phyloP scores from a whole-genome alignment of 2,113 vertebrate species.

The Pionites leucogaster region DNA sequence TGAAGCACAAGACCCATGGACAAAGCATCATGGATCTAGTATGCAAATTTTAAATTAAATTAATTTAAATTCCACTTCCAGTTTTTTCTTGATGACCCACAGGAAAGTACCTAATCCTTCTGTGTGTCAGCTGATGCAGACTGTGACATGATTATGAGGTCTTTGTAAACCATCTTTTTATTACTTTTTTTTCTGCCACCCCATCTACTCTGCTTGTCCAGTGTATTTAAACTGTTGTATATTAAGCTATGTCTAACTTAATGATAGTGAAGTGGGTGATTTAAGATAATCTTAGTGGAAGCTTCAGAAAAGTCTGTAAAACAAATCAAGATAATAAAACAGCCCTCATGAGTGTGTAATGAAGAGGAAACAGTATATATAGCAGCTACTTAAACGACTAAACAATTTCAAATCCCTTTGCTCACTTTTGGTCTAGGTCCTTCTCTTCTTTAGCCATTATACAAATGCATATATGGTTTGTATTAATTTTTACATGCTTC shows the following conservation, averaged over 20 bases:
- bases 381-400: neutral
- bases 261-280: neutral
- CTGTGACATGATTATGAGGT: neutral
- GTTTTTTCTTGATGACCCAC: neutral
- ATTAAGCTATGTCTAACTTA: neutral
- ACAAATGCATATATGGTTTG: neutral
- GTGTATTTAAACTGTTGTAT: neutral
- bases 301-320: neutral
- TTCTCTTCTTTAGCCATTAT: neutral
- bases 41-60: neutral
- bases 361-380: neutral
- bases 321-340: neutral
- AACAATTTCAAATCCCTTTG: neutral
- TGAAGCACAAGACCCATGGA: neutral
- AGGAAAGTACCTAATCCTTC: neutral
- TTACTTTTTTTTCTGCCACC: neutral
- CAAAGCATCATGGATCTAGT: neutral
- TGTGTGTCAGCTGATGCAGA: neutral
- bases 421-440: neutral
- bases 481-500: neutral
- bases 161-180: neutral
- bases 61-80: neutral
- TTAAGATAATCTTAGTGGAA: neutral
- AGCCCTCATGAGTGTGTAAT: neutral
- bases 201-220: neutral